Evolutionary conservation across 2,113 vertebrate genomes (phyloP).

Genomic region (Aldabrachelys gigantea): DNA sequence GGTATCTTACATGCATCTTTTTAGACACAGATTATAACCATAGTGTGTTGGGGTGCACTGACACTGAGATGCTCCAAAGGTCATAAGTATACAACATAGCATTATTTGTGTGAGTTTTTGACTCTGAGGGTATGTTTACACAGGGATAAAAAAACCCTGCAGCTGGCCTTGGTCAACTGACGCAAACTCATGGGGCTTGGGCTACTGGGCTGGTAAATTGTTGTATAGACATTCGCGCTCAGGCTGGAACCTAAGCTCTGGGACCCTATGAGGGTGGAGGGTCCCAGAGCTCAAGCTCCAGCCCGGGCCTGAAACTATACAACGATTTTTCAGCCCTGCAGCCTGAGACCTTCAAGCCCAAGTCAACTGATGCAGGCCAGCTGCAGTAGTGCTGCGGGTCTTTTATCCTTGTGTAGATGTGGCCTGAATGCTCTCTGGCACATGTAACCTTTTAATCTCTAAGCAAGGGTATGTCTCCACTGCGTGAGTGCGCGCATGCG

Average conservation of each 20-base stretch:
- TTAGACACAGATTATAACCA: background rate
- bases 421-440: accelerated
- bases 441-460: background rate
- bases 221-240: background rate
- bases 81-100: accelerated
- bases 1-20: background rate
- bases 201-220: background rate
- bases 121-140: background rate
- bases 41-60: background rate
- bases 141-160: background rate
- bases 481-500: accelerated
- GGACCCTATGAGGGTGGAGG: background rate
- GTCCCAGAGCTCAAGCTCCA: background rate
- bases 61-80: accelerated
- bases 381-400: background rate
- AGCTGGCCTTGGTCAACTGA: background rate
- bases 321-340: background rate
- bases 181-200: background rate
- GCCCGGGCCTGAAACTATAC: background rate
- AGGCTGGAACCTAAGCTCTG: background rate
- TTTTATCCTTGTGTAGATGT: background rate
- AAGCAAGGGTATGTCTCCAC: background rate
- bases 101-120: background rate
- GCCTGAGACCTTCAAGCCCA: background rate
- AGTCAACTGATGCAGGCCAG: background rate